Evolutionary conservation across 2,888 invertebrate genomes (phyloP), one percentile per base, ranked within the genome.

Genomic region (Tineola bisselliella): DNA sequence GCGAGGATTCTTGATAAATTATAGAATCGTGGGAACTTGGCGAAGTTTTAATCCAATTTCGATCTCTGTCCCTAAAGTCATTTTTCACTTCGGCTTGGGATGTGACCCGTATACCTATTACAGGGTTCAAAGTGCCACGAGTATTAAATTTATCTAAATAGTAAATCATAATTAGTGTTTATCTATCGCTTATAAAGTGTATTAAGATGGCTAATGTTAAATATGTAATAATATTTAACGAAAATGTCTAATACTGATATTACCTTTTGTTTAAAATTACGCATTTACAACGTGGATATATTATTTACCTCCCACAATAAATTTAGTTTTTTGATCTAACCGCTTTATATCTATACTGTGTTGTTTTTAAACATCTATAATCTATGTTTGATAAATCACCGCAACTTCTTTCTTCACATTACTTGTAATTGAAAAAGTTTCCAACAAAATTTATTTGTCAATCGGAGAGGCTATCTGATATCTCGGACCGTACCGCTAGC

Each of bases 401-500:
- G 12, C 13, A 48, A 48, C 48, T 48, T 48, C 48, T 48, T 13
- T 48, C 38, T 48, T 17, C 56, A 54, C 54, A 54, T 54, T 54
- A 54, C 11, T 54, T 15, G 54, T 25, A 30, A 56, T 56, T 19
- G 56, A 56, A 56, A 56, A 56, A 56, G 56, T 56, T 56, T 13
- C 30, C 56, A 56, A 30, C n/a, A 56, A 56, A 56, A 56, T 56
- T 6, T 56, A 56, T 56, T 56, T 56, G 18, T 56, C n/a, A 19
- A 19, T 56, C 25, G 56, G 25, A 43, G 12, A 58, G 58, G 33
- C 58, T 31, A 58, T 58, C 33, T 58, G 19, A 30, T 13, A 58
- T 58, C 58, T 12, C 33, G 58, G 64, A 33, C 44, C 52, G 67
- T 69, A 70, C 67, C 65, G 67, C 70, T 68, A 73, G 73, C 75